These are phyloP conservation scores for Zaprionus lineosus DNA, from an alignment of 2,888 invertebrate species.

Conservation along the genomic window DNA sequence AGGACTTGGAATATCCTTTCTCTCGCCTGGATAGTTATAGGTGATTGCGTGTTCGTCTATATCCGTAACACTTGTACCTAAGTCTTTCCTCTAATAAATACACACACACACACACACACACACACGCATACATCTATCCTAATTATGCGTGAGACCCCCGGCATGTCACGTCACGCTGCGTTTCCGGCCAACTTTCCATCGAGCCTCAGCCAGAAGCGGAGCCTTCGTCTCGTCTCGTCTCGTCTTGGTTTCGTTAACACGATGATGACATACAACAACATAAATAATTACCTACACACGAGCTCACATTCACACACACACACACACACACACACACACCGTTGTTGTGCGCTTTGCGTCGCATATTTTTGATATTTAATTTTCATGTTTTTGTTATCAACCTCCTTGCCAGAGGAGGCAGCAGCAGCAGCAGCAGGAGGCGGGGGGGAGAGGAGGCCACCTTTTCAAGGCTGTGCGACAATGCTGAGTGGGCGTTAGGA, in stretches of 20 bases:
- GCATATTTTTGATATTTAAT: constrained; percentile 68
- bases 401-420: constrained; percentile 33
- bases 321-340: neutral
- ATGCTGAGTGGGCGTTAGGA: neutral
- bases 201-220: constrained; percentile 22
- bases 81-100: neutral
- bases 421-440: too few species aligned
- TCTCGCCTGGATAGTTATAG: neutral
- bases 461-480: too few species aligned
- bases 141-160: constrained; percentile 39
- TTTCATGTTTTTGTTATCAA: constrained; percentile 53
- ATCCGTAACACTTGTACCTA: neutral
- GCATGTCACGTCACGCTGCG: constrained; percentile 48
- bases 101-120: neutral
- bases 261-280: constrained; percentile 64
- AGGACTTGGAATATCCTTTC: too few species aligned
- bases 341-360: constrained; percentile 22
- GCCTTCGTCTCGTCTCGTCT: constrained; percentile 10
- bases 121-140: constrained; percentile 22
- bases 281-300: constrained; percentile 68
- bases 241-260: constrained; percentile 66
- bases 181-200: constrained; percentile 51
- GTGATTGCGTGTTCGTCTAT: neutral
- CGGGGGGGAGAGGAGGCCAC: too few species aligned
- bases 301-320: constrained; percentile 22